Evolutionary conservation across 1,140 invertebrate genomes (phyloP), one percentile per base, ranked within the genome.

Genomic region (Sipha flava): DNA sequence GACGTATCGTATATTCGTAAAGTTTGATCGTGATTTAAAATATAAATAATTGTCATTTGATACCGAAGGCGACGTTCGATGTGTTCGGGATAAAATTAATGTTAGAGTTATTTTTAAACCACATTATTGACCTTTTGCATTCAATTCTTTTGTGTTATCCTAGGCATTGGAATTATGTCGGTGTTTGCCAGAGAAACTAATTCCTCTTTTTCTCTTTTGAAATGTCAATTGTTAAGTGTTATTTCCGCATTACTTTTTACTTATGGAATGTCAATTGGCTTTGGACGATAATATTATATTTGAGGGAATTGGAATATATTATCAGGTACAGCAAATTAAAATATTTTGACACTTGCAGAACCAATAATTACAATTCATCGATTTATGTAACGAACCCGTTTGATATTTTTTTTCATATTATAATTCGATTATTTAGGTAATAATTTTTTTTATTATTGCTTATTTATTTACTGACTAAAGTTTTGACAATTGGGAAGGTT

Each of bases 81-180:
- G 9, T 21, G 21, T n/a, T 68, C 14, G 23, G 5, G 3, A 43
- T 2, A 45, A 26, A 37, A 40, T 26, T n/a, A 72, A 80, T 23
- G 18, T 14, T 18, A 21, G 18, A 18, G 62, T 37, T 57, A 64
- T 75, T 68, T 77, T 59, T 40, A 43, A 57, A 59, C 52, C 21
- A 37, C 52, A 26, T 57, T 59, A 57, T 77, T 77, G 73, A 77
- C 73, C 73, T 77, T 77, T 77, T 77, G 18, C 16, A 54, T 57
- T 57, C 37, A 59, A 77, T 79, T 21, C 21, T 62, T 52, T 72
- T 34, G 23, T 26, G n/a, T 77, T 72, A 18, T 73, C 23, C 23
- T 9, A 49, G 29, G 29, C 29, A 34, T 75, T 23, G 6, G 14
- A 79, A 72, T 73, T 43, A 62, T 31, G 79, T 45, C 40, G 23